These are phyloP conservation scores for Spatulosminthurus flaviceps DNA, from an alignment of 2,888 invertebrate genomes.

Conservation along the genomic window DNA sequence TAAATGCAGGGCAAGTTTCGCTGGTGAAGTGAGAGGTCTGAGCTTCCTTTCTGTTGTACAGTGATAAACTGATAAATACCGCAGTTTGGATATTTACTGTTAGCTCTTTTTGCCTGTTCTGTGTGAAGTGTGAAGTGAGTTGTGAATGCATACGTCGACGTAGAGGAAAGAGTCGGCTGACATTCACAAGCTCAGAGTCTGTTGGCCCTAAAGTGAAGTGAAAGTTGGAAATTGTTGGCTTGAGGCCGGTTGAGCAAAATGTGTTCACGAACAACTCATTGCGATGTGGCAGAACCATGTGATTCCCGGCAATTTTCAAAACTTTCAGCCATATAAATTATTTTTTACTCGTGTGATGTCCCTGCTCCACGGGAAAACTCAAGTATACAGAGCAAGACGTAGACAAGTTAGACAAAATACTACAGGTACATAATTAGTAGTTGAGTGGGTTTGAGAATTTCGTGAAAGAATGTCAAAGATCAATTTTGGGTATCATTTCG, in stretches of 20 bases:
- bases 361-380: too few species aligned
- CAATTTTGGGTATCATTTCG: too few species aligned
- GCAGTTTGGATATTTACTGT: background rate
- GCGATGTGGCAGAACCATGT: constrained; percentile 44
- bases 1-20: background rate
- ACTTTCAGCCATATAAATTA: background rate
- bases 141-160: too few species aligned
- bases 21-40: background rate
- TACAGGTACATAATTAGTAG: too few species aligned
- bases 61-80: too few species aligned
- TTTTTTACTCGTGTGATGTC: too few species aligned
- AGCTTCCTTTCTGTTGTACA: background rate
- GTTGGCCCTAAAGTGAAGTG: constrained; percentile 23
- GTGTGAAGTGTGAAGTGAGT: too few species aligned
- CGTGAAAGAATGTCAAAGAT: too few species aligned
- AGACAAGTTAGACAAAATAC: too few species aligned
- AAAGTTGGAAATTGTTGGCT: constrained; percentile 37
- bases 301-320: constrained; percentile 32
- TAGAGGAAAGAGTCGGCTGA: background rate
- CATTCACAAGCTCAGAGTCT: constrained; percentile 15
- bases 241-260: constrained; percentile 31
- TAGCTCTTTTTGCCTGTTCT: too few species aligned
- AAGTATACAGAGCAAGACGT: too few species aligned
- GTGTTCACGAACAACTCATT: constrained; percentile 42
- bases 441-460: too few species aligned